Conservation (phyloP, 2,113 vertebrate species). For the Hemicordylus capensis region DNA sequence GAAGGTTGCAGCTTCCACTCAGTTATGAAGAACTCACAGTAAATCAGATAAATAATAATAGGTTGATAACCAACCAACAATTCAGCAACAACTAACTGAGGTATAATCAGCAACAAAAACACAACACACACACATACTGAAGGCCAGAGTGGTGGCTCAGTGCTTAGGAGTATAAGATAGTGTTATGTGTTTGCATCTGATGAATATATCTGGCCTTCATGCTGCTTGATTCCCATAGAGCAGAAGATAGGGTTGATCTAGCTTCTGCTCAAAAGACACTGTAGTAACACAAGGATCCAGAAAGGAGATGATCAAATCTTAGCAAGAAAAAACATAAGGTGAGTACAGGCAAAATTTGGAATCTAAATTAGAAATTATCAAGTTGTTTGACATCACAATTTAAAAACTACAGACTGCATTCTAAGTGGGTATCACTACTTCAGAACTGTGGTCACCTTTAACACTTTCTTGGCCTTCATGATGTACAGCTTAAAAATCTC, state of each 20-base stretch:
- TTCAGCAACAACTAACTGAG: no score
- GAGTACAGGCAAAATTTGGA: not conserved
- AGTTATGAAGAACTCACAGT: conserved; percentile 30
- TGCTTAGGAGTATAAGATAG: not conserved
- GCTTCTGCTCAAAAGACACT: not conserved
- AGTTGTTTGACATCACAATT: not conserved
- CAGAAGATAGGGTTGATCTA: not conserved
- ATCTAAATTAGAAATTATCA: not conserved
- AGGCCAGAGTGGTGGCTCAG: not conserved
- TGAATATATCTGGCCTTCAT: not conserved
- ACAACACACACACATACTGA: conserved; percentile 18
- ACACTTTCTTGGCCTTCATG: not conserved
- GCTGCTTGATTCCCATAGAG: not conserved
- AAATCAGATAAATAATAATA: conserved; percentile 53
- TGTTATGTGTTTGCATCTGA: not conserved
- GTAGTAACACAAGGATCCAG: not conserved
- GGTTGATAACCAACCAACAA: conserved; percentile 7
- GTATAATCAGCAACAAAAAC: conserved; percentile 37
- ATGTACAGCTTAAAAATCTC: not conserved
- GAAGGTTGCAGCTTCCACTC: conserved; percentile 25
- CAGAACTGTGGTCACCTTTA: not conserved
- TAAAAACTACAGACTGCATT: not conserved
- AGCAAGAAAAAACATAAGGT: not conserved
- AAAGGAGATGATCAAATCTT: not conserved
- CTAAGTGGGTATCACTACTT: not conserved